Evolutionary conservation across 2,888 invertebrate species (phyloP), one percentile per base, ranked within the genome.

Genomic region (Ceriagrion tenellum): DNA sequence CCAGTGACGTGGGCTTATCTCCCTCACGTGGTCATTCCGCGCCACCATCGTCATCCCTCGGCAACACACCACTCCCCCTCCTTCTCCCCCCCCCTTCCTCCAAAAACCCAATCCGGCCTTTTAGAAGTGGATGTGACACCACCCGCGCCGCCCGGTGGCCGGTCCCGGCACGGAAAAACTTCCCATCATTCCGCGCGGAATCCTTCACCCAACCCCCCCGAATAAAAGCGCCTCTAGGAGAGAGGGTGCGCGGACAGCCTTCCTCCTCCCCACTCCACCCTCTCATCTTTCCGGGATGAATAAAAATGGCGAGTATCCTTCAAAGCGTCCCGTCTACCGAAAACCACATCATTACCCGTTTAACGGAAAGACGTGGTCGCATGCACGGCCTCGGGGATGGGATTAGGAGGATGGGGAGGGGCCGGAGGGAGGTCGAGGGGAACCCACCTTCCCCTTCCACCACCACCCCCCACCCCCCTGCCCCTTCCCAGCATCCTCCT

Each of bases 1-100:
- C 63, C 93, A n/a, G 93, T 93, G 93, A 93, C 93, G 93, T 47
- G 93, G 69, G 93, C 93, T 93, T 93, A 93, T 93, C 93, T 93
- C 6, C 59, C 59, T 47, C 47, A 2, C 40, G 40, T 91, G 91
- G 91, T 91, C 91, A 91, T 91, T 91, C 47, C 47, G 2, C 47
- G 4, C 47, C 47, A 47, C 47, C 47, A 47, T 8, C 47, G 8
- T 47, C 2, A 2, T 4, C 47, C 47, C 47, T 47, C 47, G 47
- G 47, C 47, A 47, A n/a, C 59, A 12, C 23, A 8, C 26, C 55
- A 47, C 89, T 56, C 20, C 47, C 23, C 18, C 13, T 0, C 6
- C 16, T n/a, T 0, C 40, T 23, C n/a, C 47, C 40, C 23, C 13
- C 6, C 88, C 88, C 23, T 4, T 47, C 18, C 88, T 47, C 40